Evolutionary conservation across 1,140 invertebrate genomes (phyloP), one percentile per base, ranked within the genome.

Genomic region (Drosophila subobscura): DNA sequence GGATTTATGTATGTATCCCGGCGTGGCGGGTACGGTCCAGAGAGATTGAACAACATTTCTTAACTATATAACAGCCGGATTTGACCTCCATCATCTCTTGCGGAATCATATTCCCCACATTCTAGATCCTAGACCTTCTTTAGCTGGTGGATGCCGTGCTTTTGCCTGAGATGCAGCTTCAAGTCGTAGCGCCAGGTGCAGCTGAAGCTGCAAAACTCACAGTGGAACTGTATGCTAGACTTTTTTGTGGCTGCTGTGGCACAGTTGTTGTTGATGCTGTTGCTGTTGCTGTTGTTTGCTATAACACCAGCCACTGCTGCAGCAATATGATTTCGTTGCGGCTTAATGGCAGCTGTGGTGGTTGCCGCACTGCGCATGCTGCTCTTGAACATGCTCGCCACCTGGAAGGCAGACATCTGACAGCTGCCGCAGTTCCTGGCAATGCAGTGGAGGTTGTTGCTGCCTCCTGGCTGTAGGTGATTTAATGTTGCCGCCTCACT

Each of bases 141-240:
- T 20, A 91, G 73, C 66, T 88, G 83, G 68, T 91, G 91, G 52
- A 91, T 91, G 52, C 91, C 91, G 53, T 91, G 91, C 50, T 91
- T 91, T 42, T 91, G 91, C 25, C 90, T 53, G 60, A 91, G 56
- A 64, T 91, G 91, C 59, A 91, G 53, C 55, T 91, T 91, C 29
- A 91, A 57, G 70, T 91, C 91, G 50, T 91, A 91, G 22, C 88
- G 89, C 91, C 91, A 91, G 20, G 89, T 90, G 58, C 91, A 91
- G 47, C 65, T 72, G 50, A 91, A 91, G 47, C 67, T 77, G 54
- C 91, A 91, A 60, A 91, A 91, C 46, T 90, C 91, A 49, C 91
- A 91, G 50, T 91, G 75, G 37, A 91, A 91, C 58, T 86, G 77
- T 33, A 72, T 72, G 51, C 74, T 86, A 5, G 80, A 29, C 67